These are phyloP conservation scores for Clanis bilineata DNA, from an alignment of 2,888 invertebrate species.

Conservation along the genomic window DNA sequence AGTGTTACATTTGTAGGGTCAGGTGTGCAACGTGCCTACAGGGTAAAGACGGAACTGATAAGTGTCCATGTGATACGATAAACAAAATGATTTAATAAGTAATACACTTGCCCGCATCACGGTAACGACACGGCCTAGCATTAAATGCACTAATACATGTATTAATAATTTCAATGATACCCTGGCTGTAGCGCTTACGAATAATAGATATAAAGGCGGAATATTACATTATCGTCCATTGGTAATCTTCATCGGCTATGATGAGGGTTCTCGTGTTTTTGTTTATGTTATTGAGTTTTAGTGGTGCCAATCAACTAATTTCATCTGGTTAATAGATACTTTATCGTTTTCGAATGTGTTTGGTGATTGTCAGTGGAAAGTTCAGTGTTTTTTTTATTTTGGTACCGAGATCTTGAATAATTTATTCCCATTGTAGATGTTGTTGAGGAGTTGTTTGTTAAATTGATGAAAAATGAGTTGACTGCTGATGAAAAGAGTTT, in stretches of 20 bases:
- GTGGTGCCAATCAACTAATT: slow-evolving; percentile 47
- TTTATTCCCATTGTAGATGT: slow-evolving; percentile 59
- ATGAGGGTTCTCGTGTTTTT: slow-evolving; percentile 57
- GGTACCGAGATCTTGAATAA: slow-evolving; percentile 15
- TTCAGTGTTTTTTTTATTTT: slow-evolving; percentile 19
- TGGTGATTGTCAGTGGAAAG: background rate
- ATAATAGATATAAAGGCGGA: slow-evolving; percentile 48
- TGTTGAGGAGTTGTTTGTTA: slow-evolving; percentile 51
- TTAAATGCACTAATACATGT: slow-evolving; percentile 29
- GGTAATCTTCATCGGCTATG: slow-evolving; percentile 31
- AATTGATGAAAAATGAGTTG: slow-evolving; percentile 48
- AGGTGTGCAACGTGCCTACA: too few species aligned
- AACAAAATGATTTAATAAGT: slow-evolving; percentile 7
- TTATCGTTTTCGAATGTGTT: background rate
- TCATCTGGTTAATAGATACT: slow-evolving; percentile 47
- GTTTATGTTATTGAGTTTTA: slow-evolving; percentile 41
- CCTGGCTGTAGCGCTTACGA: slow-evolving; percentile 27
- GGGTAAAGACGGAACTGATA: too few species aligned
- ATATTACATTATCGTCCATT: slow-evolving; percentile 38
- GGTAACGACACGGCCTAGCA: slow-evolving; percentile 27
- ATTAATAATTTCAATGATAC: slow-evolving; percentile 36
- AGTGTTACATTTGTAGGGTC: too few species aligned
- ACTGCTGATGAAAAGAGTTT: slow-evolving; percentile 44
- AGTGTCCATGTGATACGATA: slow-evolving; percentile 9
- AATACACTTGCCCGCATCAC: slow-evolving; percentile 34